phyloP scores from a whole-genome alignment of 2,797 vertebrate genomes.

The Sebastes jordani region DNA sequence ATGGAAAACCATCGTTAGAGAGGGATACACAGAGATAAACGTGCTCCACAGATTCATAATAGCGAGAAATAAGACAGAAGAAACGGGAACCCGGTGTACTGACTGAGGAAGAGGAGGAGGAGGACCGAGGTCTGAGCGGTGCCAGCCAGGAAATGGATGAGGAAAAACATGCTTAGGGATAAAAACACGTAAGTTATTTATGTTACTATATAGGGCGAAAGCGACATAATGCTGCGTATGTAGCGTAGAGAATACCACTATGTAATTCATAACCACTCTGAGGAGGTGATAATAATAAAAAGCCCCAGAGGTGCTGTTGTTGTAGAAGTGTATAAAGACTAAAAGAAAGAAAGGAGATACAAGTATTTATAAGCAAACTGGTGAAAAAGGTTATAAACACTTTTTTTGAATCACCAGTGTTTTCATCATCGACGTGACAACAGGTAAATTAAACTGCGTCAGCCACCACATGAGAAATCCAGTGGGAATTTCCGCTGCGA shows the following conservation, averaged over 20 bases:
- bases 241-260: slow-evolving; percentile 69
- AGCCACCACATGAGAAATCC: slow-evolving; percentile 70
- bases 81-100: slow-evolving; percentile 28
- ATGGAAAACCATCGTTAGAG: slow-evolving; percentile 80
- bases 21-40: slow-evolving; percentile 70
- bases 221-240: slow-evolving; percentile 62
- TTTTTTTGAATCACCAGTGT: slow-evolving; percentile 41
- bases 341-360: slow-evolving; percentile 1
- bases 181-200: slow-evolving; percentile 71
- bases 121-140: slow-evolving; percentile 7
- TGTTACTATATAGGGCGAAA: slow-evolving; percentile 28
- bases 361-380: background rate
- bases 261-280: slow-evolving; percentile 60
- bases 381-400: background rate
- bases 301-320: slow-evolving; percentile 10
- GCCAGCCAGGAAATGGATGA: background rate
- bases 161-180: slow-evolving; percentile 12
- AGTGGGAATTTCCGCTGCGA: slow-evolving; percentile 74
- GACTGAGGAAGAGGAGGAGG: background rate
- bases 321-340: slow-evolving; percentile 37
- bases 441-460: slow-evolving; percentile 87
- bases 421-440: slow-evolving; percentile 72
- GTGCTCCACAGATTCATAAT: slow-evolving; percentile 68
- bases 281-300: slow-evolving; percentile 29
- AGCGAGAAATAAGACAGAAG: slow-evolving; percentile 45